Evolutionary conservation across 1,140 invertebrate species (phyloP).

Genomic region (Temnothorax curvispinosus): DNA sequence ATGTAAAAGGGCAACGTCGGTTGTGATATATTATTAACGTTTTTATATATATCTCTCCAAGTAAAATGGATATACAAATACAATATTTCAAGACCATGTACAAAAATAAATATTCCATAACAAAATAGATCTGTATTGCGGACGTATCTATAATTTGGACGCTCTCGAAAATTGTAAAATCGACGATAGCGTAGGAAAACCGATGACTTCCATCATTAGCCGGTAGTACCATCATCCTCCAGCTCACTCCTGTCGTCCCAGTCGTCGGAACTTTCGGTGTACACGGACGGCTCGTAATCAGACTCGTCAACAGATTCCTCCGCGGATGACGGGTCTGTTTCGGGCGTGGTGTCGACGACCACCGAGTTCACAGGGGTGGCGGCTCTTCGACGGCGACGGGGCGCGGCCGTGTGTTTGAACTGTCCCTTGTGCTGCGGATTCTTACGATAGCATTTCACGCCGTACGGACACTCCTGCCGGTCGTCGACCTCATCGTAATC

Average conservation of each 20-base stretch:
- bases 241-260: constrained; percentile 54
- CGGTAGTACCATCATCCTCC: constrained; percentile 28
- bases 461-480: constrained; percentile 86
- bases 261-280: constrained; percentile 67
- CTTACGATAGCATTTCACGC: constrained; percentile 85
- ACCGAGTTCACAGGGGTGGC: constrained; percentile 50
- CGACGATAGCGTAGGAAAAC: background rate
- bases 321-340: constrained; percentile 39
- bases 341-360: constrained; percentile 36
- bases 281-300: constrained; percentile 77
- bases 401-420: constrained; percentile 82
- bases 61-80: constrained; percentile 34
- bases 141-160: constrained; percentile 32
- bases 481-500: constrained; percentile 85
- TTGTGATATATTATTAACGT: constrained; percentile 40
- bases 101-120: constrained; percentile 60
- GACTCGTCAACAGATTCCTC: constrained; percentile 82
- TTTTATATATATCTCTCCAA: constrained; percentile 45
- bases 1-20: background rate
- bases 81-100: constrained; percentile 26
- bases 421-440: constrained; percentile 85
- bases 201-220: background rate
- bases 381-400: background rate
- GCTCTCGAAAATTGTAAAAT: background rate
- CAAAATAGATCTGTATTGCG: constrained; percentile 20